Percentiles rank a stretch among this genome's conserved stretches.
These are phyloP conservation scores for Xestia xanthographa DNA, from an alignment of 2,888 invertebrate species.

Conservation along the genomic window DNA sequence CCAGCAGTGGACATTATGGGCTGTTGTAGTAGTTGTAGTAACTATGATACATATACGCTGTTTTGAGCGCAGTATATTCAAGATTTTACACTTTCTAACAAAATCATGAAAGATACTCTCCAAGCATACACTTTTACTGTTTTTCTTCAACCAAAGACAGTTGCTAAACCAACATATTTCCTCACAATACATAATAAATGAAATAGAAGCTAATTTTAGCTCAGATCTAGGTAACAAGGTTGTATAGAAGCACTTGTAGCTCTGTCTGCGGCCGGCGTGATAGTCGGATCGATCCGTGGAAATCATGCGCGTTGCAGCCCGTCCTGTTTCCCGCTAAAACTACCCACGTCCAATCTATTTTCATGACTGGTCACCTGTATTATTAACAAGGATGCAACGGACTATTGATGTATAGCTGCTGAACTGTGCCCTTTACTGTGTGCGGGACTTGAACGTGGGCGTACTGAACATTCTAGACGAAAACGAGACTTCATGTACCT, in stretches of 20 bases:
- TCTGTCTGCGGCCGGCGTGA: slow-evolving; percentile 64
- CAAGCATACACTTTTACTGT: neutral
- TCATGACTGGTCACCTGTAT: slow-evolving; percentile 55
- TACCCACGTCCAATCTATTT: slow-evolving; percentile 53
- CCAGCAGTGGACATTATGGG: no score
- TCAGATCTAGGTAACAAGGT: slow-evolving; percentile 59
- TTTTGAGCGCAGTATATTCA: neutral
- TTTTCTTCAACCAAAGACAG: neutral
- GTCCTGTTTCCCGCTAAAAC: slow-evolving; percentile 75
- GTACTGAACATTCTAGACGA: neutral
- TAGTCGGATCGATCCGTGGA: slow-evolving; percentile 75
- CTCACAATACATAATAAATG: slow-evolving; percentile 15
- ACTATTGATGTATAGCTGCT: slow-evolving; percentile 52
- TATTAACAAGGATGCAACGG: slow-evolving; percentile 55
- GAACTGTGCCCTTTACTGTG: slow-evolving; percentile 12
- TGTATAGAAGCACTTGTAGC: slow-evolving; percentile 59
- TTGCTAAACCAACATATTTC: neutral
- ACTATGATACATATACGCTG: no score
- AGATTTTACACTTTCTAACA: neutral
- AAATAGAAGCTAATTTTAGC: slow-evolving; percentile 40
- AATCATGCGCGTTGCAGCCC: slow-evolving; percentile 78
- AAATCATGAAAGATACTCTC: neutral
- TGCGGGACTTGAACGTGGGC: neutral
- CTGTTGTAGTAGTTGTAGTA: no score
- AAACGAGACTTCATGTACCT: neutral